Evolutionary conservation across 2,888 invertebrate genomes (phyloP).

Genomic region (Ditylenchus weischeri): DNA sequence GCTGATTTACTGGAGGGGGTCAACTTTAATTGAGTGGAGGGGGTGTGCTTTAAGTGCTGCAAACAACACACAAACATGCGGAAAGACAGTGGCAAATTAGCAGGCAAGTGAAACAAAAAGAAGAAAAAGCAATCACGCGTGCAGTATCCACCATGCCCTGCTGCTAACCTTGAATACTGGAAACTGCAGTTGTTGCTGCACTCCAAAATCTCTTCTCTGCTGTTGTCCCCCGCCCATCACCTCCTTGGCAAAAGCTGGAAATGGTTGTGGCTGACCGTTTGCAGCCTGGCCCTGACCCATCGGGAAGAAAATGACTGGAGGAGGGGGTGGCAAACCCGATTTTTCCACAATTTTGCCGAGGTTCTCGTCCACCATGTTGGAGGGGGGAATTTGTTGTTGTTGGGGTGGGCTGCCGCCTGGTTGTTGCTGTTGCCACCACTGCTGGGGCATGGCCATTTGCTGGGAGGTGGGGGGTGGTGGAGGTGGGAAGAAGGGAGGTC

Average conservation of each 20-base stretch:
- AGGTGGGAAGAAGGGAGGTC: background rate
- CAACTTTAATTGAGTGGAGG: too few relatives aligned
- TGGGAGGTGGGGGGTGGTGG: conserved; percentile 5
- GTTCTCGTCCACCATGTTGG: background rate
- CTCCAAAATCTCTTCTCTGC: conserved; percentile 17
- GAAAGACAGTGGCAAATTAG: background rate
- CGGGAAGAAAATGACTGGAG: conserved; percentile 12
- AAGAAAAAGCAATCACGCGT: background rate
- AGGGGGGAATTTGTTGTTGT: background rate
- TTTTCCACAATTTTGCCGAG: background rate
- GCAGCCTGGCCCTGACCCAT: background rate
- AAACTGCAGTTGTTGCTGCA: conserved; percentile 22
- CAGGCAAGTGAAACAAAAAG: background rate
- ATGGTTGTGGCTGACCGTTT: conserved; percentile 15
- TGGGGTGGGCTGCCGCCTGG: background rate
- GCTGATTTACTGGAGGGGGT: too few relatives aligned
- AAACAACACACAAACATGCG: conserved; percentile 2
- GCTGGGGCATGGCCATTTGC: conserved; percentile 9
- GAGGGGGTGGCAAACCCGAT: conserved; percentile 17
- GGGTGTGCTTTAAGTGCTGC: too few relatives aligned
- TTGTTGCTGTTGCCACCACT: conserved; percentile 8
- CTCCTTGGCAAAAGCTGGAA: conserved; percentile 22
- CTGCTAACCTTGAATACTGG: conserved; percentile 11
- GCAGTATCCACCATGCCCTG: background rate
- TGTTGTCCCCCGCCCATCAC: conserved; percentile 14